Base-by-base conservation (phyloP, 2,113 vertebrate species). In the Chlamydotis undulata region DNA sequence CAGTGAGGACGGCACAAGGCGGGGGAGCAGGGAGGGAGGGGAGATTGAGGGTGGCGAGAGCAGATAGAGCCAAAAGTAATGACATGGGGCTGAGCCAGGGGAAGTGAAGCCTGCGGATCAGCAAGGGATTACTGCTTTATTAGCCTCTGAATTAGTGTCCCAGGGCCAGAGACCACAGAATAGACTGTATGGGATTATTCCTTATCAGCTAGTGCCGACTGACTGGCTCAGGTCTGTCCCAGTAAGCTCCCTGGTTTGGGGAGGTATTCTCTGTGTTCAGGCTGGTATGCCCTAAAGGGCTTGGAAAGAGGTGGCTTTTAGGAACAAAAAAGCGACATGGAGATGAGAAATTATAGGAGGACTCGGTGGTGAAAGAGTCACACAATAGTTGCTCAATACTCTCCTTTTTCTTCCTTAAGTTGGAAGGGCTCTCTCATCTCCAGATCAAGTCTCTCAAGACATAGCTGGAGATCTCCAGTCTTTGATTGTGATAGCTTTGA, bases 91-190 rank as follows among this genome's bases (percentile, higher is more conserved):
- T 29, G 60, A 95, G 92, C 37, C 0, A 13, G 19, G 22, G 61
- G 86, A 96, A 97, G 92, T 1, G 6, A 69, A 96, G 74, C 94
- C 77, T 52, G 39, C 0, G 0, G 37, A 52, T 90, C 89, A 87
- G 91, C n/a, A 37, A 68, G 22, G 76, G 86, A 95, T 97, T 95
- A 96, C 56, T 78, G 74, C 57, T 89, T 96, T 94, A 81, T 92
- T 95, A 87, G 57, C 50, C 37, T 89, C 61, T 83, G 87, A 95
- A 95, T 97, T 97, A 95, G 83, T 82, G 88, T 91, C 73, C n/a
- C 31, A 37, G 65, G 39, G 78, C 64, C 63, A 35, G 83, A 80
- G 57, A 43, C 61, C 67, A 70, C 55, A 87, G 57, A 94, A 96
- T 50, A 90, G 81, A 18, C 70, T 74, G 61, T 55, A 89, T 28